Percentiles rank a stretch among this genome's conserved stretches.
Conservation (phyloP, 2,113 vertebrate genomes). For the Anhinga rufa region DNA sequence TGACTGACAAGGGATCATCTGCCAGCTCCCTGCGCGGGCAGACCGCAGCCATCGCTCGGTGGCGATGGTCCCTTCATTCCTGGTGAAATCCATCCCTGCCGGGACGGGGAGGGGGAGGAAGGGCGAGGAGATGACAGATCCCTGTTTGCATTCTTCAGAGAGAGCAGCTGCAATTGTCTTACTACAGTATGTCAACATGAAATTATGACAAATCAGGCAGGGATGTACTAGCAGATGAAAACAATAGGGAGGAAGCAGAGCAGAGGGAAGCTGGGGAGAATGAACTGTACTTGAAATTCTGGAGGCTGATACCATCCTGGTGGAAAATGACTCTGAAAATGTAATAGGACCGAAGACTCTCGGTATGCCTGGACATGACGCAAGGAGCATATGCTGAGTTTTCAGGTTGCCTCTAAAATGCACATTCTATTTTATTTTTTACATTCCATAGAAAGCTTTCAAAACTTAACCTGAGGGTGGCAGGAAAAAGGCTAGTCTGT, state of each 20-base stretch:
- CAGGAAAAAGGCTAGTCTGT: slow-evolving; percentile 4
- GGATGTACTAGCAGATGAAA: slow-evolving; percentile 24
- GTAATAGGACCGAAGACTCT: not conserved
- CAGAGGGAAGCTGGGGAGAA: not conserved
- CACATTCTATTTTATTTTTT: not conserved
- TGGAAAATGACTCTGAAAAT: not conserved
- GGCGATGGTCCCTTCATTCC: not conserved
- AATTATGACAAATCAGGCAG: slow-evolving; percentile 34
- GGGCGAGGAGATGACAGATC: slow-evolving; percentile 17
- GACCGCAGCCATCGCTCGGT: not conserved
- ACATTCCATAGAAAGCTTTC: not conserved
- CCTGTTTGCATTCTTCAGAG: slow-evolving; percentile 54
- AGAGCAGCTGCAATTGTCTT: slow-evolving; percentile 59
- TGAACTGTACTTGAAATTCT: not conserved
- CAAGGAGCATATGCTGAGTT: not conserved
- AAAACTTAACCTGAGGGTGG: slow-evolving; percentile 32
- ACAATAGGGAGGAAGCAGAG: slow-evolving; percentile 10
- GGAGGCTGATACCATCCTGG: not conserved
- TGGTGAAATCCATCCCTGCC: not conserved
- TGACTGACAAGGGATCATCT: not conserved
- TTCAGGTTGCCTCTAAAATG: not conserved
- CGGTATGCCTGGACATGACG: not conserved
- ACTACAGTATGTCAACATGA: slow-evolving; percentile 52
- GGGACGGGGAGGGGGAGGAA: not conserved
- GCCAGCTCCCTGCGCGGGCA: not conserved